A percentile compares a stretch with the other conserved stretches of the same genome.
phyloP scores from a whole-genome alignment of 64 coral and sea anemone genomes.

The Montipora sp. region DNA sequence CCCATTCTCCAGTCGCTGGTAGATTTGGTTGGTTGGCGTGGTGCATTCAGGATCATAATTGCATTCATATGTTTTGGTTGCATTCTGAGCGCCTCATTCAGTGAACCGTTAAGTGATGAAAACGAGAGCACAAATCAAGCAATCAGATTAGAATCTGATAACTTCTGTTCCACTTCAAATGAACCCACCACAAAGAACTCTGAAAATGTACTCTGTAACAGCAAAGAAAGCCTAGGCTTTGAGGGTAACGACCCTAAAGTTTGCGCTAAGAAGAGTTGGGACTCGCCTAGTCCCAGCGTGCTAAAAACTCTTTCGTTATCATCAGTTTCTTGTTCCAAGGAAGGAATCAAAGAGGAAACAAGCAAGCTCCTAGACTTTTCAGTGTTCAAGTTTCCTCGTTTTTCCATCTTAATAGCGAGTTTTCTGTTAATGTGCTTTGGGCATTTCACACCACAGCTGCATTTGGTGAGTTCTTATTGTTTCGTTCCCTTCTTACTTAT shows the following conservation, averaged over 20 bases:
- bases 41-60: neutral
- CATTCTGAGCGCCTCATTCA: neutral
- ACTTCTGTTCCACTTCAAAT: neutral
- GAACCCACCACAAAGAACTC: neutral
- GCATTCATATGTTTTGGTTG: neutral
- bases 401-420: neutral
- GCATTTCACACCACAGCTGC: slow-evolving; percentile 8
- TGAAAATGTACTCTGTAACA: neutral
- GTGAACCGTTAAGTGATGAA: neutral
- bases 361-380: slow-evolving; percentile 28
- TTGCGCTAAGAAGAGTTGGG: neutral
- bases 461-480: neutral
- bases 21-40: slow-evolving; percentile 1
- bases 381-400: slow-evolving; percentile 22
- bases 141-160: neutral
- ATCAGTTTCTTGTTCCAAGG: neutral
- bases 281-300: neutral
- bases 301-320: neutral
- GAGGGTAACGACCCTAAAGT: neutral
- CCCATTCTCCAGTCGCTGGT: neutral
- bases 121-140: neutral
- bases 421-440: neutral
- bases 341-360: neutral
- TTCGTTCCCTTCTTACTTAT: no score
- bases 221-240: neutral